Evolutionary conservation across 1,140 invertebrate species (phyloP).

Genomic region (Caenorhabditis briggsae): DNA sequence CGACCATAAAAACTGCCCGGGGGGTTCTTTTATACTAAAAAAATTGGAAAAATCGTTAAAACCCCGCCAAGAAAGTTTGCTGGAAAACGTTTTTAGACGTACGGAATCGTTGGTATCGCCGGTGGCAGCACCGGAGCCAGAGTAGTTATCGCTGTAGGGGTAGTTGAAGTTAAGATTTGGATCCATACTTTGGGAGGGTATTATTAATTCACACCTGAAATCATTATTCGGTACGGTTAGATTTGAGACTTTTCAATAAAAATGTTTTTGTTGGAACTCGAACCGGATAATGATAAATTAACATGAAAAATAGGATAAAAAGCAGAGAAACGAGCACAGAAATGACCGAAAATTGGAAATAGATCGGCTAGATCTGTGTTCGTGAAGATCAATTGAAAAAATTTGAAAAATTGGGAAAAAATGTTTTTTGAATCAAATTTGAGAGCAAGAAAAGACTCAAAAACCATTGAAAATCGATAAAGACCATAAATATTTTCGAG

Average conservation of each 20-base stretch:
- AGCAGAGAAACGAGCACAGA: neutral
- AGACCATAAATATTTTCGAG: no score
- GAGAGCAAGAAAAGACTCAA: no score
- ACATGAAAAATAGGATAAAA: neutral
- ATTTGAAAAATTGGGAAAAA: neutral
- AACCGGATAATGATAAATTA: conserved; percentile 6
- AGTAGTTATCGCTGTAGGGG: conserved; percentile 19
- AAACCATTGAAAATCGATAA: no score
- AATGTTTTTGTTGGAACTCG: neutral
- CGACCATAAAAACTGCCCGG: neutral
- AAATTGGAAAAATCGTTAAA: neutral
- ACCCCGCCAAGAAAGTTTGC: neutral
- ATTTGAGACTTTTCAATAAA: no score
- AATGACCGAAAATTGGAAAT: no score
- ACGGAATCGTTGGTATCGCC: conserved; percentile 18
- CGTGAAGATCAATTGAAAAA: neutral
- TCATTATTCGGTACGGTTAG: neutral
- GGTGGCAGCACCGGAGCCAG: neutral
- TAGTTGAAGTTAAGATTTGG: conserved; percentile 46
- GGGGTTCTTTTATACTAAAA: neutral
- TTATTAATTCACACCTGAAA: neutral
- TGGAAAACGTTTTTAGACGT: conserved; percentile 20
- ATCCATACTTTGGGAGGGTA: neutral
- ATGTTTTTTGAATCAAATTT: no score
- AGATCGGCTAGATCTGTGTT: no score